Percentiles rank a stretch among this genome's conserved stretches.
phyloP scores from a whole-genome alignment of 1,140 invertebrate species.

The Marisa cornuarietis region DNA sequence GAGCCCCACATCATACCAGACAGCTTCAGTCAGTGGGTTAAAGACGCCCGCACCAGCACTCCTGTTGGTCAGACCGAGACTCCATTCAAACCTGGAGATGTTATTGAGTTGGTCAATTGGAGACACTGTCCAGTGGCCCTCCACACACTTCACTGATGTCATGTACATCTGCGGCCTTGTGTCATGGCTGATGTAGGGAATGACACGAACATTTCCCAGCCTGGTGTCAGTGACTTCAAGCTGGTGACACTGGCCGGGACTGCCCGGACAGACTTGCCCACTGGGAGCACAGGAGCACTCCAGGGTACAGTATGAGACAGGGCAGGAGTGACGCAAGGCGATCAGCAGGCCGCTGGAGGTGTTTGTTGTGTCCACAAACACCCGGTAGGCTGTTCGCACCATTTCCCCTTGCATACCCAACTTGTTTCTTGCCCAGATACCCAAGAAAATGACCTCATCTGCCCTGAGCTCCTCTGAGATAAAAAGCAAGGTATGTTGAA shows the following conservation, averaged over 20 bases:
- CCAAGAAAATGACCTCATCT: too few species aligned
- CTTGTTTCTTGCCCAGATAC: slow-evolving; percentile 10
- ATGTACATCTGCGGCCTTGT: neutral
- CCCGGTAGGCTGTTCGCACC: slow-evolving; percentile 23
- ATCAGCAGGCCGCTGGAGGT: neutral
- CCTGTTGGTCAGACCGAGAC: slow-evolving; percentile 29
- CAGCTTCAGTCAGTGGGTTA: neutral
- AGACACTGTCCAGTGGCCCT: slow-evolving; percentile 9
- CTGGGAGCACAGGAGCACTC: slow-evolving; percentile 44
- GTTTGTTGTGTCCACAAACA: neutral
- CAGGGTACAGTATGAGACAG: slow-evolving; percentile 34
- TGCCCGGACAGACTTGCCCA: slow-evolving; percentile 31
- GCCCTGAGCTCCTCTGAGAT: too few species aligned
- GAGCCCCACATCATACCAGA: slow-evolving; percentile 41
- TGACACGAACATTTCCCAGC: neutral
- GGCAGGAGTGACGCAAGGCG: slow-evolving; percentile 37
- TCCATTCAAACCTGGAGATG: slow-evolving; percentile 38
- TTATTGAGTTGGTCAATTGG: neutral
- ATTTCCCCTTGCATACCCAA: slow-evolving; percentile 26
- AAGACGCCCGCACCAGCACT: slow-evolving; percentile 33
- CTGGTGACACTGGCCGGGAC: neutral
- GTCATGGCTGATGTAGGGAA: neutral
- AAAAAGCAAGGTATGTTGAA: slow-evolving; percentile 8
- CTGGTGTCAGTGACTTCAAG: neutral
- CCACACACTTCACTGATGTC: slow-evolving; percentile 12